Percentiles rank a stretch among this genome's conserved stretches.
These are phyloP conservation scores for Nerophis lumbriciformis DNA, from an alignment of 2,113 vertebrate genomes.

Conservation along the genomic window DNA sequence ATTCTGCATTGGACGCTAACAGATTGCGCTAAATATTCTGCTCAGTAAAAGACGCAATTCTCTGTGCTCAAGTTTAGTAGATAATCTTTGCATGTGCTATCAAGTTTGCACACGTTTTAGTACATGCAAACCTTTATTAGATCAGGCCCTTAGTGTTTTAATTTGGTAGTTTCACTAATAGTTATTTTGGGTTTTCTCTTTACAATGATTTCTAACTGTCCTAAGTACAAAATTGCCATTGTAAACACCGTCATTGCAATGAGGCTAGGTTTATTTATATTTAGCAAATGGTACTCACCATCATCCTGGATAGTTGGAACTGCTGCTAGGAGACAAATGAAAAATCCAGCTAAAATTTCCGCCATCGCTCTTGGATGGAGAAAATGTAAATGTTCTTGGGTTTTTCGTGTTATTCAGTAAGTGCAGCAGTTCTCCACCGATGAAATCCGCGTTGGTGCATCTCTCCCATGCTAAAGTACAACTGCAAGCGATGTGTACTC, in stretches of 20 bases:
- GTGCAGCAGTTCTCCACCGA: slow-evolving; percentile 7
- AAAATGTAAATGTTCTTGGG: background rate
- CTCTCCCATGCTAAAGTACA: slow-evolving; percentile 12
- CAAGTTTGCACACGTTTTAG: too few relatives aligned
- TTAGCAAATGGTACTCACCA: slow-evolving; percentile 42
- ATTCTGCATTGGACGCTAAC: too few relatives aligned
- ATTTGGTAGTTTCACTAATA: too few relatives aligned
- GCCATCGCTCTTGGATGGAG: slow-evolving; percentile 29
- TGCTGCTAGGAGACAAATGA: slow-evolving; percentile 53
- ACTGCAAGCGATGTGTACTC: slow-evolving; percentile 8
- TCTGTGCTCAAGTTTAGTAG: too few relatives aligned
- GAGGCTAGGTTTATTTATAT: background rate
- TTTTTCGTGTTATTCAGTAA: slow-evolving; percentile 3
- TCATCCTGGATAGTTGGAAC: slow-evolving; percentile 43
- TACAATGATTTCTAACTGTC: too few relatives aligned
- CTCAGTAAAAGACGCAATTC: too few relatives aligned
- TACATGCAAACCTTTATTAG: too few relatives aligned
- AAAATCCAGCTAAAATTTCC: slow-evolving; percentile 38
- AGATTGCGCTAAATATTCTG: too few relatives aligned
- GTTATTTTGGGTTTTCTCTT: too few relatives aligned
- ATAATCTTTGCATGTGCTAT: too few relatives aligned
- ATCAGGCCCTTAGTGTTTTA: too few relatives aligned
- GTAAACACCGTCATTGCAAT: background rate
- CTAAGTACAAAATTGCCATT: background rate
- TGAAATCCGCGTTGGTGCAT: slow-evolving; percentile 31